Evolutionary conservation across 2,888 invertebrate genomes (phyloP).

Genomic region (Alloplasta piceator): DNA sequence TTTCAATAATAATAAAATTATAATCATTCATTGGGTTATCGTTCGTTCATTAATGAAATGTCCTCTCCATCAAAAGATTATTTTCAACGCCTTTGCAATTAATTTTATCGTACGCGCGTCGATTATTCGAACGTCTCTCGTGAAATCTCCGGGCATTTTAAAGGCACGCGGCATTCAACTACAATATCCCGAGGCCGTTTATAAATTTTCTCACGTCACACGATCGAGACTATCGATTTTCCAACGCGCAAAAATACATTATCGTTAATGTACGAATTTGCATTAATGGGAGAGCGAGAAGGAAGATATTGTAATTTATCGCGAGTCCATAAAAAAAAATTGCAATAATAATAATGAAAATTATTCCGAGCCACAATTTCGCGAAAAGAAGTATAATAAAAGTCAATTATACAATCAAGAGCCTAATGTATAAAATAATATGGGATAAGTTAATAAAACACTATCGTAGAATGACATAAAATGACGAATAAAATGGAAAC

Average conservation of each 20-base stretch:
- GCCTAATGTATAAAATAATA: constrained; percentile 11
- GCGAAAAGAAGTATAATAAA: constrained; percentile 11
- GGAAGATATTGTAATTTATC: constrained; percentile 13
- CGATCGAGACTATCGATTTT: constrained; percentile 20
- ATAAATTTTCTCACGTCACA: constrained; percentile 42
- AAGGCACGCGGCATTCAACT: not conserved
- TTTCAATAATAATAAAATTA: not conserved
- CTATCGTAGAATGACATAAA: constrained; percentile 13
- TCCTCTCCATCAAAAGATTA: not conserved
- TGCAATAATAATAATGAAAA: constrained; percentile 31
- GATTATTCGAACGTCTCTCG: constrained; percentile 17
- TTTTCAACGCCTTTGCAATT: constrained; percentile 7
- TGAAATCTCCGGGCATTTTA: constrained; percentile 1
- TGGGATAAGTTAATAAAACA: not conserved
- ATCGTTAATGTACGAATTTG: constrained; percentile 33
- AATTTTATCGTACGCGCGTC: not conserved
- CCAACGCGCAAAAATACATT: constrained; percentile 21
- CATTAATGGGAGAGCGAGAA: constrained; percentile 2
- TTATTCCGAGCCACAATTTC: not conserved
- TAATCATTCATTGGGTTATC: not conserved
- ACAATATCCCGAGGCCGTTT: constrained; percentile 21
- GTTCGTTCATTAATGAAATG: not conserved
- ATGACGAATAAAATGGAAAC: not conserved
- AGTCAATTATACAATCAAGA: constrained; percentile 12
- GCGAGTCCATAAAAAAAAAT: not conserved